Evolutionary conservation across 2,888 invertebrate genomes (phyloP).

Genomic region (Labia minor): DNA sequence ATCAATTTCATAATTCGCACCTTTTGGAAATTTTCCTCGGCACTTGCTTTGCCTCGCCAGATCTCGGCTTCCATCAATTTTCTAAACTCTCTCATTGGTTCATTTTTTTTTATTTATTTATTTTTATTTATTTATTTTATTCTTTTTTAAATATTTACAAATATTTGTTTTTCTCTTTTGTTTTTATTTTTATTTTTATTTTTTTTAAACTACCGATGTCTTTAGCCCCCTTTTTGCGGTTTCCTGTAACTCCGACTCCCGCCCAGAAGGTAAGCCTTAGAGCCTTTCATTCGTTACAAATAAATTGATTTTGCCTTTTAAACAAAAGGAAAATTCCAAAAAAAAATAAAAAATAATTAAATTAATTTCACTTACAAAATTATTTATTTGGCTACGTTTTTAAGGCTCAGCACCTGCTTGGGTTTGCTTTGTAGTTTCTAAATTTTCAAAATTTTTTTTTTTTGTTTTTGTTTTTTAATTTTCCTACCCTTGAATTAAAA

Average conservation of each 20-base stretch:
- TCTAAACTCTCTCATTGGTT: constrained; percentile 4
- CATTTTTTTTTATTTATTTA: constrained; percentile 13
- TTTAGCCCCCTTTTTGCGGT: constrained; percentile 4
- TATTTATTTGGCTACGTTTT: not conserved
- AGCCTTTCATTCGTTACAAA: not conserved
- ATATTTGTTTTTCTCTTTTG: not conserved
- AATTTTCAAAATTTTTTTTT: not conserved
- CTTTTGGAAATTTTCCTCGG: not conserved
- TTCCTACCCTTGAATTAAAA: too few relatives aligned
- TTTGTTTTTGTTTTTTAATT: too few relatives aligned
- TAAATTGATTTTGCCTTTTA: too few relatives aligned
- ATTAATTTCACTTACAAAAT: too few relatives aligned
- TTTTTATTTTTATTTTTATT: not conserved
- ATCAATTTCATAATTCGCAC: not conserved
- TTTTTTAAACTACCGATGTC: not conserved
- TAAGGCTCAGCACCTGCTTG: constrained; percentile 4
- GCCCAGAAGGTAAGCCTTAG: constrained; percentile 3
- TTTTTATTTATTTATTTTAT: not conserved
- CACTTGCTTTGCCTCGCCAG: constrained; percentile 1
- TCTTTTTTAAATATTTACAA: not conserved
- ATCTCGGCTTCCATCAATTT: constrained; percentile 13
- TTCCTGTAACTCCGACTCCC: not conserved
- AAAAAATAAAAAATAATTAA: too few relatives aligned
- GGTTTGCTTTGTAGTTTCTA: not conserved
- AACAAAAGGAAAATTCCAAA: too few relatives aligned